Evolutionary conservation across 2,888 invertebrate genomes (phyloP).

Genomic region (Pomacea canaliculata): DNA sequence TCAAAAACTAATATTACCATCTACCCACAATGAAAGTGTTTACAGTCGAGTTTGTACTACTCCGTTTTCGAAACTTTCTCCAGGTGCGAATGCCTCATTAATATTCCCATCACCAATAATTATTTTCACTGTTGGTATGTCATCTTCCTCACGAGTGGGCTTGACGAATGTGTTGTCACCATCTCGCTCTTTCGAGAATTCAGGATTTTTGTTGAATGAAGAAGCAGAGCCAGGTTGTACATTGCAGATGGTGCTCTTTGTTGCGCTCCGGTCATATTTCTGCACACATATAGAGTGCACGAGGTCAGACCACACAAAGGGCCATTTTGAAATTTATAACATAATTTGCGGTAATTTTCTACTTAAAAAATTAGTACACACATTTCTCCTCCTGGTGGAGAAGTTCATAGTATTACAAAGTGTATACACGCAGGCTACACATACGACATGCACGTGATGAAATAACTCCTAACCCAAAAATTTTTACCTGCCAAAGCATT

Average conservation of each 20-base stretch:
- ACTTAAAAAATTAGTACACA: no score
- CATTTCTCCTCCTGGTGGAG: no score
- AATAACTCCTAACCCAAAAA: no score
- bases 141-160: not conserved
- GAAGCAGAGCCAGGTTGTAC: not conserved
- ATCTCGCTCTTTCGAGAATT: not conserved
- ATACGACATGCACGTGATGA: no score
- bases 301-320: no score
- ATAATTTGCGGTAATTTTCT: no score
- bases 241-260: not conserved
- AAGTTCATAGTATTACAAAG: no score
- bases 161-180: not conserved
- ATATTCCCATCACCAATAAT: not conserved
- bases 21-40: not conserved
- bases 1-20: no score
- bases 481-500: no score
- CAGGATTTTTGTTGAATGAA: not conserved
- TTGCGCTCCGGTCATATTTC: not conserved
- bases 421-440: no score
- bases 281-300: not conserved
- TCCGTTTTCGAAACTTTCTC: not conserved
- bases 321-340: no score
- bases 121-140: not conserved
- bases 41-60: conserved; percentile 1
- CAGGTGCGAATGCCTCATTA: not conserved